Base-by-base conservation (phyloP, 2,797 vertebrate genomes). In the Chelmon rostratus region DNA sequence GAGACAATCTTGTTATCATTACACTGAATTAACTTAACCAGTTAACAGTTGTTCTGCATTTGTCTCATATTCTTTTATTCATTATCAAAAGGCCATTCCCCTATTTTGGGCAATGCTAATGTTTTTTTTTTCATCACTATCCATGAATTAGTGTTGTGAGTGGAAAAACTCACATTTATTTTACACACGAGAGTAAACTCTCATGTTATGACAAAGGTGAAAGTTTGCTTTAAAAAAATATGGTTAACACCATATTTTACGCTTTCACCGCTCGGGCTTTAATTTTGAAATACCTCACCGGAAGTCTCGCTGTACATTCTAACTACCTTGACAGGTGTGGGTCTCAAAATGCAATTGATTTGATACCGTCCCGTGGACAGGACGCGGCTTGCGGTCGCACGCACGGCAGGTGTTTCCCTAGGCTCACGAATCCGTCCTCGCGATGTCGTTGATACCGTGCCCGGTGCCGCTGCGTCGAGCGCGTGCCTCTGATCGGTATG, bases 361-460 rank as follows among this genome's bases (percentile, higher is more conserved):
- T 73, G 74, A 80, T 59, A 54, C 71, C 8, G 76, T 82, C 72
- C 84, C 71, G 88, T 62, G 66, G 65, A 12, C 78, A 21, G 82
- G 12, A 2, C 28, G 65, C 79, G 58, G 50, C 76, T 58, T 77
- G 82, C 78, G 31, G 59, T n/a, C 68, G 16, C 72, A 11, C 10
- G 3, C 58, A 19, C 73, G 21, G 74, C 81, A 50, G 64, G 50
- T 69, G 35, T 33, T 16, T n/a, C 5, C 1, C 6, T 10, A 12
- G 23, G 8, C 28, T 56, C 53, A 2, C 75, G 44, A 18, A 46
- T 0, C 28, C 35, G 11, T 58, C 50, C 52, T 25, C 69, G 28
- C 50, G 19, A 70, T 73, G 85, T 9, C 25, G 25, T 2, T 31
- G 56, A 5, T 19, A 0, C 11, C 15, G 74, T 3, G 23, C 52